These are phyloP conservation scores for Endotricha flammealis DNA, from an alignment of 2,888 invertebrate species.

Conservation along the genomic window DNA sequence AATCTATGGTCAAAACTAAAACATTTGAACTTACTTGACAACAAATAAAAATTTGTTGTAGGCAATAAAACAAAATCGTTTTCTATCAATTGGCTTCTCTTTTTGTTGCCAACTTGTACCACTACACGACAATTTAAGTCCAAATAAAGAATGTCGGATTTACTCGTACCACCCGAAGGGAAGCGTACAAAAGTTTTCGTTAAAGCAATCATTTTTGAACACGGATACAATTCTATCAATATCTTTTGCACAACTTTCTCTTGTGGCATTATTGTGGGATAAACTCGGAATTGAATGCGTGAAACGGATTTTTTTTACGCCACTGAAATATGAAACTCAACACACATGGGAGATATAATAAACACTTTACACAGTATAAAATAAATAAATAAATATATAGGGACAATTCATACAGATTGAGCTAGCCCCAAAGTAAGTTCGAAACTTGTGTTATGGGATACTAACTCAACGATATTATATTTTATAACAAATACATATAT, in stretches of 20 bases:
- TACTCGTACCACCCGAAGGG: slow-evolving; percentile 3
- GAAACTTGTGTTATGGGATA: too few relatives aligned
- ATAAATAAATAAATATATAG: too few relatives aligned
- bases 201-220: slow-evolving; percentile 20
- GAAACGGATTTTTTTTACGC: slow-evolving; percentile 9
- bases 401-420: too few relatives aligned
- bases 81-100: slow-evolving; percentile 1
- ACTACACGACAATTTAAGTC: slow-evolving; percentile 11
- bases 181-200: slow-evolving; percentile 14
- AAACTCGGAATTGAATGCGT: slow-evolving; percentile 13
- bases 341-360: too few relatives aligned
- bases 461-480: too few relatives aligned
- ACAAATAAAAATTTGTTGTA: too few relatives aligned
- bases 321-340: too few relatives aligned
- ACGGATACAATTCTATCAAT: slow-evolving; percentile 20
- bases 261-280: slow-evolving; percentile 13
- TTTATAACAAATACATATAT: too few relatives aligned
- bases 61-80: not conserved
- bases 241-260: slow-evolving; percentile 13
- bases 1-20: too few relatives aligned
- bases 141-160: slow-evolving; percentile 8
- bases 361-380: too few relatives aligned
- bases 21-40: too few relatives aligned
- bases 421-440: too few relatives aligned
- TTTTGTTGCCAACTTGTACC: slow-evolving; percentile 5